Evolutionary conservation across 2,797 vertebrate genomes (phyloP).

Genomic region (Percopsis omiscomaycus): DNA sequence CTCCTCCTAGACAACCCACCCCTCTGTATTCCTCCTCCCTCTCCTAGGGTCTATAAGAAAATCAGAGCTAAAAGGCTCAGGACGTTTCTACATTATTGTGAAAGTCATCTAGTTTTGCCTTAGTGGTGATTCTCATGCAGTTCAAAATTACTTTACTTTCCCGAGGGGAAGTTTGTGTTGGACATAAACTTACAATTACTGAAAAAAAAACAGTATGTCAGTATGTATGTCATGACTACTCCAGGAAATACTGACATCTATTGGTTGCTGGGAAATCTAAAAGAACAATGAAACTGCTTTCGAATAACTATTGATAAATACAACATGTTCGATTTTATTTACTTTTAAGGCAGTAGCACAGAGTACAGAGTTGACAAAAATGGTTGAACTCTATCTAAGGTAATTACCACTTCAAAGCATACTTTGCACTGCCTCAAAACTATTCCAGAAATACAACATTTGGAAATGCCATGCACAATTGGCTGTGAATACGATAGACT

Average conservation of each 20-base stretch:
- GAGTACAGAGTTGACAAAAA: conserved; percentile 7
- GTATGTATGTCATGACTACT: no score
- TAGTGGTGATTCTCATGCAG: no score
- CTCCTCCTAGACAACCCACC: conserved; percentile 23
- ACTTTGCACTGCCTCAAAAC: conserved; percentile 24
- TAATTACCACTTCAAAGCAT: conserved; percentile 10
- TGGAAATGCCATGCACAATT: conserved; percentile 29
- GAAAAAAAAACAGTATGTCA: background rate
- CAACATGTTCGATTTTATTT: background rate
- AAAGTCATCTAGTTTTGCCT: no score
- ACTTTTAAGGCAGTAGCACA: conserved; percentile 18
- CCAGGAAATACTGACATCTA: conserved; percentile 57
- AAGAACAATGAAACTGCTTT: background rate
- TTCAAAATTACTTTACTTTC: no score
- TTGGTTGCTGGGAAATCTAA: conserved; percentile 32
- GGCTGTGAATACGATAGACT: conserved; percentile 20
- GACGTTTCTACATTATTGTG: no score
- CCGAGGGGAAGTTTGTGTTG: background rate
- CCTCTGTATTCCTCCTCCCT: conserved; percentile 32
- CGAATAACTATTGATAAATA: background rate
- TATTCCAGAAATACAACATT: conserved; percentile 42
- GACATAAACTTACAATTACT: background rate
- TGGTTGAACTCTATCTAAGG: background rate
- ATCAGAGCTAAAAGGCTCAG: background rate
- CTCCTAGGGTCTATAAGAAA: conserved; percentile 15